A percentile compares a stretch with the other conserved stretches of the same genome.
Conservation (phyloP, 2,113 vertebrate species). For the Cepphus grylle region DNA sequence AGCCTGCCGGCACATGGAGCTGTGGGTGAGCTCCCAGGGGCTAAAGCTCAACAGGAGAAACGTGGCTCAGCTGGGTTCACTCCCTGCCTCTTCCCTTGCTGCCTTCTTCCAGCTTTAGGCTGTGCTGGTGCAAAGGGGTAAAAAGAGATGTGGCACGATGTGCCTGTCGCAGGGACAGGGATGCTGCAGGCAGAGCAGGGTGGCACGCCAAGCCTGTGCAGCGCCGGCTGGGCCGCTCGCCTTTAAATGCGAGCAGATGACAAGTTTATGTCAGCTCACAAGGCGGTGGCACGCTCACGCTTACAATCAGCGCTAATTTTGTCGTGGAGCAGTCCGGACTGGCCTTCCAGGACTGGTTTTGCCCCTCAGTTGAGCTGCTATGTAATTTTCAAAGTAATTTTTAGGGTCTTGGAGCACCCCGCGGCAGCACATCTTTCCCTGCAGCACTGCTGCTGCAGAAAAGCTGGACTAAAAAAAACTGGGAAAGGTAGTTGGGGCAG, state of each 20-base stretch:
- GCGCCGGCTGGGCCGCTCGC: not conserved
- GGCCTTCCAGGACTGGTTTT: not conserved
- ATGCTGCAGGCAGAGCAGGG: not conserved
- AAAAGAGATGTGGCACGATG: not conserved
- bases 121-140: not conserved
- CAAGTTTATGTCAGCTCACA: rapidly evolving
- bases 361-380: not conserved
- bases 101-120: not conserved
- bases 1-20: not conserved
- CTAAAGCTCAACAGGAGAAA: not conserved
- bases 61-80: not conserved
- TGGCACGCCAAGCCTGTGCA: not conserved
- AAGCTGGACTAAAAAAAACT: not conserved
- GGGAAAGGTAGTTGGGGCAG: not conserved
- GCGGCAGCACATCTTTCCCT: not conserved
- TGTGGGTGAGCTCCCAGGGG: not conserved
- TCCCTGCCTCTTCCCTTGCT: not conserved
- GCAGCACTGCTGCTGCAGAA: not conserved
- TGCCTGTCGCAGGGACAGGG: not conserved
- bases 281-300: rapidly evolving
- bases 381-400: not conserved
- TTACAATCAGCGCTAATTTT: rapidly evolving
- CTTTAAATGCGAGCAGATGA: not conserved
- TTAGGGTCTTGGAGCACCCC: not conserved
- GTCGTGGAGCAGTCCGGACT: not conserved